phyloP scores from a whole-genome alignment of 2,113 vertebrate genomes.

The Sinocyclocheilus grahami region DNA sequence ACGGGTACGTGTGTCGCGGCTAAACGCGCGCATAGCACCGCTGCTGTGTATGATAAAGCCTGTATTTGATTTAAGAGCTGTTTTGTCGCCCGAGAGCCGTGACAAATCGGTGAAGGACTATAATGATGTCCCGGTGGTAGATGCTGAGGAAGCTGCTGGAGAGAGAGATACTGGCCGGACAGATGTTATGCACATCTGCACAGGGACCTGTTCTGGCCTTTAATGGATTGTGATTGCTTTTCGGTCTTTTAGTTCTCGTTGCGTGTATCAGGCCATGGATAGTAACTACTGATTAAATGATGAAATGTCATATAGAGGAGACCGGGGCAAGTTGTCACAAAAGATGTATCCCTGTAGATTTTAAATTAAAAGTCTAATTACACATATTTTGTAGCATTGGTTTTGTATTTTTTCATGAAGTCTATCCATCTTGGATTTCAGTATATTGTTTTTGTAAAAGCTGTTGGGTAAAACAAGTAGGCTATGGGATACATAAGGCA shows the following conservation, averaged over 20 bases:
- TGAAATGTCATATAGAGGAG: background rate
- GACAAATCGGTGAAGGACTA: background rate
- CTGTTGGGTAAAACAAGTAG: background rate
- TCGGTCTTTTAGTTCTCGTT: background rate
- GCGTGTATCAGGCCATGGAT: background rate
- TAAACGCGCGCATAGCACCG: background rate
- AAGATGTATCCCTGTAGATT: background rate
- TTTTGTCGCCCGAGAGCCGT: background rate
- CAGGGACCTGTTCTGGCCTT: constrained; percentile 21
- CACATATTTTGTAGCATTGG: too few relatives aligned
- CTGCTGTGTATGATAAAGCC: background rate
- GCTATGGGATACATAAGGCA: too few relatives aligned
- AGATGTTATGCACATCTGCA: constrained; percentile 53
- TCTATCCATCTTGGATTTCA: background rate
- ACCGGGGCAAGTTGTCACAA: background rate
- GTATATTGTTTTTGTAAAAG: background rate
- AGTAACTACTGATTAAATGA: background rate
- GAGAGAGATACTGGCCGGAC: background rate
- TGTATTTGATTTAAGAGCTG: constrained; percentile 1
- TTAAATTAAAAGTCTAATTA: background rate
- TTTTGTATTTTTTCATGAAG: background rate
- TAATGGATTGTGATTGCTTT: background rate
- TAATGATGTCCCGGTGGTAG: background rate
- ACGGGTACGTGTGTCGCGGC: constrained; percentile 55
- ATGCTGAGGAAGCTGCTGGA: constrained; percentile 28